A percentile compares a stretch with the other conserved stretches of the same genome.
Conservation (phyloP, 2,113 vertebrate genomes). For the Seriola aureovittata region DNA sequence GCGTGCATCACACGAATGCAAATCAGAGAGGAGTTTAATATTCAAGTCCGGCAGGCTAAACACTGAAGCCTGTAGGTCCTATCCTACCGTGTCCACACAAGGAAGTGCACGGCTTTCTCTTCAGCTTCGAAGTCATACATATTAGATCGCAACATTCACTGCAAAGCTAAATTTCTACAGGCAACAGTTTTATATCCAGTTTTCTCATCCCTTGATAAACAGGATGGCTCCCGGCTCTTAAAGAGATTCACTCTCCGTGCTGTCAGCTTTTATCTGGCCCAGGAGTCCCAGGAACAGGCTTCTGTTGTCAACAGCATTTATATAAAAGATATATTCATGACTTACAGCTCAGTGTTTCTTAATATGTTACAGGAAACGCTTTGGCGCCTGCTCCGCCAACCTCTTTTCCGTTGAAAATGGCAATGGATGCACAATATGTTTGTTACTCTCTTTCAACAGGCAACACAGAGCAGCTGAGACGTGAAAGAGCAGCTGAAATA, state of each 20-base stretch:
- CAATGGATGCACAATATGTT: background rate
- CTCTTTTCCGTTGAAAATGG: background rate
- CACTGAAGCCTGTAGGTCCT: conserved; percentile 35
- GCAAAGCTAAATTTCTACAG: conserved; percentile 38
- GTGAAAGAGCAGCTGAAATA: conserved; percentile 64
- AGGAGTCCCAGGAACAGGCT: conserved; percentile 39
- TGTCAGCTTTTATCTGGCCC: conserved; percentile 61
- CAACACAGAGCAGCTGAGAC: conserved; percentile 25
- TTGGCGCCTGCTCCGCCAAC: background rate
- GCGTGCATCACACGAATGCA: conserved; percentile 72
- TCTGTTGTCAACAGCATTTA: conserved; percentile 41
- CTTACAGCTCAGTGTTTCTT: conserved; percentile 13
- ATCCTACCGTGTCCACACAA: conserved; percentile 21
- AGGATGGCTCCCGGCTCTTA: conserved; percentile 42
- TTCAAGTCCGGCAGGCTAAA: conserved; percentile 66
- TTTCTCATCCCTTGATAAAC: conserved; percentile 46
- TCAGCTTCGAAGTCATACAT: conserved; percentile 30
- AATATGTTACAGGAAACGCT: background rate
- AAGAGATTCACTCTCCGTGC: conserved; percentile 53
- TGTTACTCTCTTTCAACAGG: conserved; percentile 21
- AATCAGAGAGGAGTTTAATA: conserved; percentile 75
- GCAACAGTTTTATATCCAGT: conserved; percentile 40
- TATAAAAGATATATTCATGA: conserved; percentile 29
- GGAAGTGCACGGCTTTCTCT: conserved; percentile 24
- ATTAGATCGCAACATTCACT: conserved; percentile 35